Base-by-base conservation (phyloP, 2,888 invertebrate species). In the Drosophila rubida region DNA sequence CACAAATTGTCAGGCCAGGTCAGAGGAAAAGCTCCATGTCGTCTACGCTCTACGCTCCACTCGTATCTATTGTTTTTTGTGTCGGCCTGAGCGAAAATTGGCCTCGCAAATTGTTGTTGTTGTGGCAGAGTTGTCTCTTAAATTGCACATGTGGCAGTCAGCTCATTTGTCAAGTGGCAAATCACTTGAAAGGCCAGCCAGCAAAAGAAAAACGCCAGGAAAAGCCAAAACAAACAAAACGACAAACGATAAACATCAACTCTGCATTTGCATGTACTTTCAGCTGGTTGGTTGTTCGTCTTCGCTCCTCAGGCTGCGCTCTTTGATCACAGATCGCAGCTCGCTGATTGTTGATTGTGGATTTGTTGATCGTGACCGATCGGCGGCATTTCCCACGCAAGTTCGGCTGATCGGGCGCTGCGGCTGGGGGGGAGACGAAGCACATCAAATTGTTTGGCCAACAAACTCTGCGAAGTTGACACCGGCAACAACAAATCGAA, bases 131-230 rank as follows among this genome's bases (percentile, higher is more conserved):
- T 45, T 37, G 69, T 55, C 65, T 51, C 32, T 30, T 78, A 85
- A 86, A 85, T 87, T 82, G 80, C 86, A 87, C 86, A 82, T 82
- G 87, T 82, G 82, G 87, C 86, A 82, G 82, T 49, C 73, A 69
- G 78, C 86, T 82, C 82, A 82, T 82, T 82, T 82, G 82, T 82
- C 82, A 87, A 82, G 88, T 82, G 82, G 80, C 82, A 79, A 87
- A 81, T 82, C 85, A 75, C 84, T 70, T 84, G 72, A 78, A 63
- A 73, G 73, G 69, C 74, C 69, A 62, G 70, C n/a, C n/a, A n/a
- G n/a, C n/a, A 35, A 37, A 45, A 63, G 66, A 66, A 68, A 68
- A 62, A 77, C 13, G 62, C 44, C 48, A 63, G 6, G 39, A 60
- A 60, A 35, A 58, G 32, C 32, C 62, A 32, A 45, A 73, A 62